phyloP scores from a whole-genome alignment of 37 sponge, comb jelly and placozoan genomes.

The Cliona cf. orientalis region DNA sequence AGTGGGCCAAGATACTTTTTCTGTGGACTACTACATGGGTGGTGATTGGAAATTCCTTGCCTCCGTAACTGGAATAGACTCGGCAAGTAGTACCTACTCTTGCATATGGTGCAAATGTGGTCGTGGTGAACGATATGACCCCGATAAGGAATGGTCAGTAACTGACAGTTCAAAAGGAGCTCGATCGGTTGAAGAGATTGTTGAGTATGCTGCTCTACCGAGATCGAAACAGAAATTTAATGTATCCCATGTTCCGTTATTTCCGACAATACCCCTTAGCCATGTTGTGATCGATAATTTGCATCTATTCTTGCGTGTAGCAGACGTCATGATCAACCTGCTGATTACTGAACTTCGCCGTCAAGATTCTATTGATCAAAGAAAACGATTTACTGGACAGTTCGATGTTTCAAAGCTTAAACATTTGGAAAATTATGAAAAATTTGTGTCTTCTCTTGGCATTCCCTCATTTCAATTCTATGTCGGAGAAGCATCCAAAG shows the following conservation, averaged over 20 bases:
- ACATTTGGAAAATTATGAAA: background rate
- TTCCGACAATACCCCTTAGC: constrained; percentile 29
- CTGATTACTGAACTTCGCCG: constrained; percentile 24
- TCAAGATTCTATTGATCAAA: constrained; percentile 7
- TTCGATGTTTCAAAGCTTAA: background rate
- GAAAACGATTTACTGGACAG: background rate
- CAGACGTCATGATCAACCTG: constrained; percentile 32
- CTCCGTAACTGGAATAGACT: constrained; percentile 27
- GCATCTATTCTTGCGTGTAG: constrained; percentile 40
- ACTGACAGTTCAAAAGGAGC: constrained; percentile 22
- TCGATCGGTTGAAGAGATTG: constrained; percentile 40
- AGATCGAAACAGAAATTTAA: constrained; percentile 8
- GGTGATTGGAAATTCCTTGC: constrained; percentile 61
- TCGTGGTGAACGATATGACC: constrained; percentile 3
- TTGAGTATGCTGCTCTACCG: background rate
- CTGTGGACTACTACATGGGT: constrained; percentile 19
- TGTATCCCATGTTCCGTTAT: constrained; percentile 6
- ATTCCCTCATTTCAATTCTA: constrained; percentile 1
- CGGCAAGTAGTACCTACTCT: constrained; percentile 16
- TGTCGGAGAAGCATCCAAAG: background rate
- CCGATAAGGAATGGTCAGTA: constrained; percentile 19
- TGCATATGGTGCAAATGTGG: constrained; percentile 63
- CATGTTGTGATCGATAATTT: constrained; percentile 44
- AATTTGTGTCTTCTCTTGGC: background rate
- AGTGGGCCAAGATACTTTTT: constrained; percentile 3